These are phyloP conservation scores for Ptychobarbus kaznakovi DNA, from an alignment of 2,797 vertebrate species.

Conservation along the genomic window DNA sequence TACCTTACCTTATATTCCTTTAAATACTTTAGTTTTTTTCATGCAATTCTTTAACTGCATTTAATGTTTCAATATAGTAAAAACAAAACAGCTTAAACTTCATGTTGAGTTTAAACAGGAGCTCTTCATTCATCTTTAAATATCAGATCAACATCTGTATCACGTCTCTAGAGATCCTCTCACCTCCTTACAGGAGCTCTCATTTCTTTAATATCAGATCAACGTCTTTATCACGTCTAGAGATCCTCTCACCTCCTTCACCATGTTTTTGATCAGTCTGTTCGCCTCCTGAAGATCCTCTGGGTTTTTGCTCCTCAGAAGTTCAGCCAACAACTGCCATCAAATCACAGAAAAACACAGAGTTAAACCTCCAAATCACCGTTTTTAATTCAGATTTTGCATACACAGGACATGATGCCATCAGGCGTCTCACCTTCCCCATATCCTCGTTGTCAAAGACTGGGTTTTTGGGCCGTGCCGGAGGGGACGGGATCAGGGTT, in stretches of 20 bases:
- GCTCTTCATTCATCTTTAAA: not conserved
- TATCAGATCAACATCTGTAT: not conserved
- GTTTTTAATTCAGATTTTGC: not conserved
- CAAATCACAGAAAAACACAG: constrained; percentile 38
- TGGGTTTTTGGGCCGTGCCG: constrained; percentile 90
- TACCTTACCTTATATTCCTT: not conserved
- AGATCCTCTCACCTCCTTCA: constrained; percentile 90
- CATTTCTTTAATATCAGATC: not conserved
- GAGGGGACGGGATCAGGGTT: constrained; percentile 93
- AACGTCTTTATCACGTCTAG: not conserved
- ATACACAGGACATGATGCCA: not conserved
- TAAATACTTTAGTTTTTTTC: not conserved
- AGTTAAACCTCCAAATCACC: not conserved
- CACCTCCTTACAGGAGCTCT: constrained; percentile 85
- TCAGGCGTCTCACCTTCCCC: constrained; percentile 84
- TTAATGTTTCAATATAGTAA: not conserved
- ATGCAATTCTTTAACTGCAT: not conserved
- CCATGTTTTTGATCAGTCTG: constrained; percentile 98
- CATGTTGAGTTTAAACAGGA: not conserved
- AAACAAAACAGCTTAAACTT: not conserved
- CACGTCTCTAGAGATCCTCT: constrained; percentile 57
- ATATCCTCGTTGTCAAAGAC: constrained; percentile 98
- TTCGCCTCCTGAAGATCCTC: constrained; percentile 97
- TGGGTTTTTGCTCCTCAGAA: constrained; percentile 96
- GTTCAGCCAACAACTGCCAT: constrained; percentile 89